phyloP scores from a whole-genome alignment of 2,888 invertebrate species.

The Oligia latruncula region DNA sequence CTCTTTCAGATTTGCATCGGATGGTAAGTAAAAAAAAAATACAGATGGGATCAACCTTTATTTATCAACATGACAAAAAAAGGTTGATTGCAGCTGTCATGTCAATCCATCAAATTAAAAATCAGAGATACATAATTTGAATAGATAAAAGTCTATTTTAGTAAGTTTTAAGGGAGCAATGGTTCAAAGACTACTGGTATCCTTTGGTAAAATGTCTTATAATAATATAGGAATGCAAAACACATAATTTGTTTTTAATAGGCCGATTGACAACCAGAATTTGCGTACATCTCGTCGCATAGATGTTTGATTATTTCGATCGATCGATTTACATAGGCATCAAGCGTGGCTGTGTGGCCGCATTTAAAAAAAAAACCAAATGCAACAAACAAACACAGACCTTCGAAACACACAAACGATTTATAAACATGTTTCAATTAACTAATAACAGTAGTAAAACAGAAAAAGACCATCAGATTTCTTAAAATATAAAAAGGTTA shows the following conservation, averaged over 20 bases:
- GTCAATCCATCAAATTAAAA: neutral
- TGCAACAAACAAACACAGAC: too few species aligned
- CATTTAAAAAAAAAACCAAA: neutral
- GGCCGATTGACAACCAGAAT: neutral
- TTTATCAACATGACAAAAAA: too few species aligned
- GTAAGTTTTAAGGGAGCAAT: neutral
- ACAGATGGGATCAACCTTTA: too few species aligned
- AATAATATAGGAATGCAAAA: neutral
- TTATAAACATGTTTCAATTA: neutral
- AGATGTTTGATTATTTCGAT: neutral
- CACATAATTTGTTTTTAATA: neutral
- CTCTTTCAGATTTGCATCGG: too few species aligned
- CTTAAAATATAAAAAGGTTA: neutral
- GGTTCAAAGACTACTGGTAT: neutral
- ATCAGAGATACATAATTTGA: neutral
- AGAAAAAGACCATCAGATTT: neutral
- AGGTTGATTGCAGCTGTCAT: neutral
- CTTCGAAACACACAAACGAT: neutral
- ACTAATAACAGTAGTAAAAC: neutral
- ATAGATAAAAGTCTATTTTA: neutral
- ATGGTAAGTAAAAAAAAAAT: too few species aligned
- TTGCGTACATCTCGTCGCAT: too few species aligned
- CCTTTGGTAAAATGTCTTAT: neutral
- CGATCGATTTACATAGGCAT: neutral
- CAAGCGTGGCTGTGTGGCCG: too few species aligned